These are phyloP conservation scores for Geotrypetes seraphini DNA, from an alignment of 2,797 vertebrate species.

Conservation along the genomic window DNA sequence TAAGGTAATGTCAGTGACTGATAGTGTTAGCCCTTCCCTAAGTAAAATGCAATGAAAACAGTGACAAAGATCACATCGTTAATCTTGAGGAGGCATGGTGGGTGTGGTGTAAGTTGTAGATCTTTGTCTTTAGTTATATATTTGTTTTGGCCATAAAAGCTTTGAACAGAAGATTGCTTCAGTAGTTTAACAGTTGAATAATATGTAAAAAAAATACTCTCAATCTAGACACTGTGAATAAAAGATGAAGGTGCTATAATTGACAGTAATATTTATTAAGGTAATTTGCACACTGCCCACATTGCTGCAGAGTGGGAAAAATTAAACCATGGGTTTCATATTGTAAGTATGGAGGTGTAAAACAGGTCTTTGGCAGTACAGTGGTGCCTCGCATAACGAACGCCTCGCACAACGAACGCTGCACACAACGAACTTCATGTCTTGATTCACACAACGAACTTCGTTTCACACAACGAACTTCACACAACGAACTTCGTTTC, in stretches of 20 bases:
- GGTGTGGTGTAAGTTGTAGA: conserved; percentile 46
- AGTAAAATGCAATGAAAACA: conserved; percentile 40
- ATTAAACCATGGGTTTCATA: too few species aligned
- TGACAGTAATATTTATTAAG: background rate
- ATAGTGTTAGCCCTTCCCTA: conserved; percentile 51
- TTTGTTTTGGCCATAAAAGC: conserved; percentile 18
- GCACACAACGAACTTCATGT: too few species aligned
- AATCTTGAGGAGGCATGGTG: conserved; percentile 35
- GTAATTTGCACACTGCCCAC: too few species aligned
- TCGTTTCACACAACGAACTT: too few species aligned
- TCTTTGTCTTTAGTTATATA: conserved; percentile 25
- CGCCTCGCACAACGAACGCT: too few species aligned
- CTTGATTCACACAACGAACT: too few species aligned
- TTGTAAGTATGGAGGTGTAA: too few species aligned
- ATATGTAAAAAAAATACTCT: background rate
- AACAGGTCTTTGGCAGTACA: too few species aligned
- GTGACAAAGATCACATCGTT: conserved; percentile 49
- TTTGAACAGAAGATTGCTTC: conserved; percentile 15
- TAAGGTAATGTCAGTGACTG: conserved; percentile 46
- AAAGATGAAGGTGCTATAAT: background rate
- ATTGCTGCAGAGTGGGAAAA: too few species aligned
- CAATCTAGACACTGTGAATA: background rate
- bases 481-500: too few species aligned
- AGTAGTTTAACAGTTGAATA: background rate
- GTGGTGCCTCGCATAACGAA: too few species aligned